A percentile compares a stretch with the other conserved stretches of the same genome.
phyloP scores from a whole-genome alignment of 2,113 vertebrate species.

The Helogale parvula region DNA sequence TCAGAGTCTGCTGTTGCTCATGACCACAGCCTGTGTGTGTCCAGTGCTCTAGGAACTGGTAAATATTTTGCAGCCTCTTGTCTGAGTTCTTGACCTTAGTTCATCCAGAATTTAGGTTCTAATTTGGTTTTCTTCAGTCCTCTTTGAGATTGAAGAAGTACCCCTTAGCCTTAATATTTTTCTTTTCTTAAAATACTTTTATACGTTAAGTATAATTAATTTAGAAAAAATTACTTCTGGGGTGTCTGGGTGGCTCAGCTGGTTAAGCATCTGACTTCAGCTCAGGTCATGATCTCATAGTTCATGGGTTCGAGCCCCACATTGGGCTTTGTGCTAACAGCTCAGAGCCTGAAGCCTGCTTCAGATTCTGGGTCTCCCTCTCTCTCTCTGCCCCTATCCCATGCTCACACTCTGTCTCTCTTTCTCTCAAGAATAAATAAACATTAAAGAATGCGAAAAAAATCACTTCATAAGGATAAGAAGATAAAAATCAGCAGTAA shows the following conservation, averaged over 20 bases:
- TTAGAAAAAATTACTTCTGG: not conserved
- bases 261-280: too few species aligned
- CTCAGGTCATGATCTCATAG: too few species aligned
- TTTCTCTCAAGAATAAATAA: too few species aligned
- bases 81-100: not conserved
- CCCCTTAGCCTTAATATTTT: not conserved
- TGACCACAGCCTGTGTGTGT: not conserved
- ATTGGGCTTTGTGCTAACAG: too few species aligned
- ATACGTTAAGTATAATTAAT: not conserved
- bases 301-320: too few species aligned
- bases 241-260: too few species aligned
- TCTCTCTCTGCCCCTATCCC: too few species aligned
- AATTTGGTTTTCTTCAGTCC: not conserved
- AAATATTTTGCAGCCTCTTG: not conserved
- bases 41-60: not conserved
- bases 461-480: not conserved
- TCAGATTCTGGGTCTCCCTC: too few species aligned
- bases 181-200: not conserved
- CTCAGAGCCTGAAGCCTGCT: too few species aligned
- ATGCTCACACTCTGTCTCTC: too few species aligned
- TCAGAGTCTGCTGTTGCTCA: not conserved
- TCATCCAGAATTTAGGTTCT: not conserved
- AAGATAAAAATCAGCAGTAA: not conserved
- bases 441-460: not conserved
- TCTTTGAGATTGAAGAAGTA: not conserved